Conservation (phyloP, 2,797 vertebrate species). For the Sitta carolinensis region DNA sequence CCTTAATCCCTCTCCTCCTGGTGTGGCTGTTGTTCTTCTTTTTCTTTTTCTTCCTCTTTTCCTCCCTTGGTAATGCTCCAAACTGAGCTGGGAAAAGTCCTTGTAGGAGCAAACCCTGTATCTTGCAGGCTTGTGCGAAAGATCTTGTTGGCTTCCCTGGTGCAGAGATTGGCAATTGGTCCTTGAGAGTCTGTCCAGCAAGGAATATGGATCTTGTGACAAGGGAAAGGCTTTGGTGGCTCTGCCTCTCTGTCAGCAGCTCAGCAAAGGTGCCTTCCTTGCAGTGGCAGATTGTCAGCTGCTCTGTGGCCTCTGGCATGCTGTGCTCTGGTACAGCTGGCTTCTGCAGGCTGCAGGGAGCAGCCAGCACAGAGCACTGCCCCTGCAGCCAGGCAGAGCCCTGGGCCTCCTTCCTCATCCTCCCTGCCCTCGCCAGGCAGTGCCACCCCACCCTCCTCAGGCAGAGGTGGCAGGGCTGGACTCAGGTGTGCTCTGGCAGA, state of each 20-base stretch:
- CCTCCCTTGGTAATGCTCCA: neutral
- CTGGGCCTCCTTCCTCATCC: neutral
- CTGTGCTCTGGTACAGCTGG: no score
- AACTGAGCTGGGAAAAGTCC: neutral
- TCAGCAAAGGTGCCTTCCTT: neutral
- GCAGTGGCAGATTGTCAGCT: no score
- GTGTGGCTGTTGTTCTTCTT: neutral
- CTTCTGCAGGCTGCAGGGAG: no score
- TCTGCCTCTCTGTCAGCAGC: neutral
- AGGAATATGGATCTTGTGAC: no score
- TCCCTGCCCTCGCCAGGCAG: neutral
- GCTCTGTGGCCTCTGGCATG: no score
- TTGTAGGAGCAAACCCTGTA: neutral
- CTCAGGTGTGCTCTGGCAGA: neutral
- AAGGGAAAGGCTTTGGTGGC: neutral
- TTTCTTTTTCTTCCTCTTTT: neutral
- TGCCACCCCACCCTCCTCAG: rapidly evolving
- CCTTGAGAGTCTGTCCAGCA: no score
- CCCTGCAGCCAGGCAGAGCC: no score
- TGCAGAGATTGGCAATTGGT: neutral
- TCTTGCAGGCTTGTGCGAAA: neutral
- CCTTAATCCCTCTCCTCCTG: neutral
- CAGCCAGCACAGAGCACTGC: no score
- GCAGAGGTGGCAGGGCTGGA: neutral
- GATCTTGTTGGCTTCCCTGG: neutral